Base-by-base conservation (phyloP, 2,888 invertebrate genomes). In the Thymelicus lineola region DNA sequence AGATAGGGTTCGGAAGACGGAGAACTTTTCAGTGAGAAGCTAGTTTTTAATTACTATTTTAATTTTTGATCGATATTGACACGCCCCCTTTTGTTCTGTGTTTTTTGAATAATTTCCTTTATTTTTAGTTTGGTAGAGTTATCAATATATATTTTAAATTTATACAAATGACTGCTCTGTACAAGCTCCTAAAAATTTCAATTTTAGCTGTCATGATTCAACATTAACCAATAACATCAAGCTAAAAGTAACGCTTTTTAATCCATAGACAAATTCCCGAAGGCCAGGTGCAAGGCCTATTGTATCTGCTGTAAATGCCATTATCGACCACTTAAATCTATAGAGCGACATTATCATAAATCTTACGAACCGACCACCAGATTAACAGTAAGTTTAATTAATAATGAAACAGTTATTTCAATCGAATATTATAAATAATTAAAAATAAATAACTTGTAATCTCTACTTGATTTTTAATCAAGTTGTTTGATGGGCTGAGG, bases 351-450 rank as follows among this genome's bases (percentile, higher is more conserved):
- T 53, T 53, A 53, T 53, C 53, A 20, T 12, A 9, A 53, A 53
- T 53, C 53, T 17, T 20, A 50, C 5, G 10, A 53, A 53, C 17
- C 10, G 12, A 20, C 53, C 9, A 20, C 20, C 53, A 53, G 53
- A 53, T 53, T 53, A 53, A 20, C 12, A 17, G 50, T 50, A 9
- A 48, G 48, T 3, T 50, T 50, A 50, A 50, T 50, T 50, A 50
- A 50, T 17, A 15, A 17, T 17, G 50, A 50, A 50, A 50, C 50
- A 50, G 53, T 53, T 53, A 17, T 50, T 53, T 53, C 53, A 53
- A 65, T 65, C 57, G 57, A 46, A 57, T 57, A 55, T 42, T 20
- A 36, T 64, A 65, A 42, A 57, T 65, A 57, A 57, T 57, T 66
- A 66, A 48, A 66, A 58, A 6, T 60, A 20, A 20, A 45, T n/a